Base-by-base conservation (phyloP, 2,797 vertebrate species). In the Gymnothorax reevesii region DNA sequence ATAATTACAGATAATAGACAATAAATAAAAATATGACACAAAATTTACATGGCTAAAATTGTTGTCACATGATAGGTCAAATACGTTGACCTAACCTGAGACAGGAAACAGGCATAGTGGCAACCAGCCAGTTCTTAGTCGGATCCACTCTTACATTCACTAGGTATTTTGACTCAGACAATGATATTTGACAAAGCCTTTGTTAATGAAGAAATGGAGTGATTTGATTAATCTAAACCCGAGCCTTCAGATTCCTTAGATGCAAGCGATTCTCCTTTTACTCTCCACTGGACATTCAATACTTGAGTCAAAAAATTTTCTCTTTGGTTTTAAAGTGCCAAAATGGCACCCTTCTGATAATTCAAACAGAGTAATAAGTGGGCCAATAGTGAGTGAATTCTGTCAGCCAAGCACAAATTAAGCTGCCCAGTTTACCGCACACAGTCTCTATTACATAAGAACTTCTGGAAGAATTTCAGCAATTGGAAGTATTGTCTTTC, bases 371-470 rank as follows among this genome's bases (percentile, higher is more conserved):
- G 86, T 83, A 25, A 2, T 42, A 49, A 22, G 60, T 85, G 88
- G 42, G 86, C 57, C 80, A 89, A 83, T 75, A 83, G 83, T 88
- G 86, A 83, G 84, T 80, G 49, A 85, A 62, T 69, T 83, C 87
- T 84, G 82, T 13, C 54, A 55, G 73, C 86, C 85, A 42, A 88
- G 86, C 55, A 20, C 69, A 54, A 88, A 91, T 90, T 89, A 69
- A 85, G 87, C 69, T 79, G 73, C 86, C 86, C 66, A 88, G 87
- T 92, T 88, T 87, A 85, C 33, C 66, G 12, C 77, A 83, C 86
- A 91, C 89, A 90, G 88, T 90, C 20, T 42, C 86, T 84, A 82
- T 90, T 91, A 89, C 82, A 75, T 86, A 88, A 91, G 60, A 59
- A 80, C 62, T 60, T 87, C 57, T 83, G 60, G 87, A 86, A 69